phyloP scores from a whole-genome alignment of 2,797 vertebrate genomes.

The Cephalopachus bancanus region DNA sequence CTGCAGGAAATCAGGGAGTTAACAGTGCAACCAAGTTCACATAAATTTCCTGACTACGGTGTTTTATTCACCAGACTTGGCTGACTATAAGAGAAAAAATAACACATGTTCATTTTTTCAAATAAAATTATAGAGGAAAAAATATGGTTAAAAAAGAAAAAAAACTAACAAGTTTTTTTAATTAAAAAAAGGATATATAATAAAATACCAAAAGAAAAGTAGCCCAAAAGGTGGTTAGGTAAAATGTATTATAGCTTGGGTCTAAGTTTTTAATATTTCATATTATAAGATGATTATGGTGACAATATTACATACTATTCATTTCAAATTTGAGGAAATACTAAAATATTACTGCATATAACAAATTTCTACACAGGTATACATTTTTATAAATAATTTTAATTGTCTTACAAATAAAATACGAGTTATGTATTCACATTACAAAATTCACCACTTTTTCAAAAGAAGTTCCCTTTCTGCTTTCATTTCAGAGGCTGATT shows the following conservation, averaged over 20 bases:
- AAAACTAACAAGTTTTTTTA: neutral
- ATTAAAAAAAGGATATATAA: slow-evolving; percentile 14
- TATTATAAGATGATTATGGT: slow-evolving; percentile 44
- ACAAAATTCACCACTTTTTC: slow-evolving; percentile 57
- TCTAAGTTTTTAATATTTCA: slow-evolving; percentile 64
- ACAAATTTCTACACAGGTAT: slow-evolving; percentile 34
- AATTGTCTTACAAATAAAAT: slow-evolving; percentile 38
- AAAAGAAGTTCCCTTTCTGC: slow-evolving; percentile 52
- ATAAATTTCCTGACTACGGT: slow-evolving; percentile 22
- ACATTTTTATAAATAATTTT: slow-evolving; percentile 55
- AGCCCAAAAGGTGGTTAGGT: slow-evolving; percentile 18
- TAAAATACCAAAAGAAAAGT: slow-evolving; percentile 58
- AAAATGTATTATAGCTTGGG: slow-evolving; percentile 57
- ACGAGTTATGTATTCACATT: slow-evolving; percentile 36
- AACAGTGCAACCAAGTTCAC: slow-evolving; percentile 52
- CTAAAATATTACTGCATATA: slow-evolving; percentile 60
- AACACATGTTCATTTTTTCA: slow-evolving; percentile 61
- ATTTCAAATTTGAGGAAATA: slow-evolving; percentile 66
- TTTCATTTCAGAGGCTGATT: slow-evolving; percentile 57
- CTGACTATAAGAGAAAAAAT: slow-evolving; percentile 18
- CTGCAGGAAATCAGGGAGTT: slow-evolving; percentile 34
- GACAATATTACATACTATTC: slow-evolving; percentile 42
- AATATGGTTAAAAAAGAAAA: neutral
- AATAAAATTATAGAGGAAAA: slow-evolving; percentile 66
- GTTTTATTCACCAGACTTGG: slow-evolving; percentile 52